phyloP scores from a whole-genome alignment of 2,888 invertebrate species.

The Cryptocephalus primarius region DNA sequence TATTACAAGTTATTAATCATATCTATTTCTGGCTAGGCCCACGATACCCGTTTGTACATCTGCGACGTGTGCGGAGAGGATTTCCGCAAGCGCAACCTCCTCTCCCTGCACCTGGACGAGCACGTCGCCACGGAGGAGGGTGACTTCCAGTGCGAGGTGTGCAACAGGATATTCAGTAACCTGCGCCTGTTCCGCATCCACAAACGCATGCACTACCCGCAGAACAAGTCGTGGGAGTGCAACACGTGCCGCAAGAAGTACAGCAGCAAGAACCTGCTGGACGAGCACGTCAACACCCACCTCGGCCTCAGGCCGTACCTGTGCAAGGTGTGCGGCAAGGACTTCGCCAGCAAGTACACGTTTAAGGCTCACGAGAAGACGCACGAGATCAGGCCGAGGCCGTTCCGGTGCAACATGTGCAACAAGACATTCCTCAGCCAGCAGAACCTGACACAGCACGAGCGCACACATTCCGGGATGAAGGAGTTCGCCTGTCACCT shows the following conservation, averaged over 20 bases:
- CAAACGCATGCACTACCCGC: slow-evolving; percentile 51
- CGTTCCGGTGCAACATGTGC: slow-evolving; percentile 56
- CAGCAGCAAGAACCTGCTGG: slow-evolving; percentile 54
- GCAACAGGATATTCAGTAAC: slow-evolving; percentile 50
- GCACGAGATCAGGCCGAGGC: slow-evolving; percentile 56
- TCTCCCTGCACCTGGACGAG: slow-evolving; percentile 52
- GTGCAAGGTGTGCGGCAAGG: slow-evolving; percentile 56
- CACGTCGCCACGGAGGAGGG: slow-evolving; percentile 51
- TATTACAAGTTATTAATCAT: no score
- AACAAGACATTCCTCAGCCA: slow-evolving; percentile 64
- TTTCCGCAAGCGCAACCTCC: slow-evolving; percentile 51
- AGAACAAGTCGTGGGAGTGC: slow-evolving; percentile 53
- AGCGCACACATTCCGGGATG: slow-evolving; percentile 58
- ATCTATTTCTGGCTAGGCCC: slow-evolving; percentile 24
- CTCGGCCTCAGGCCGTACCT: slow-evolving; percentile 52
- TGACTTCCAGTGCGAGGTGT: slow-evolving; percentile 53
- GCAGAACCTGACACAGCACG: slow-evolving; percentile 65
- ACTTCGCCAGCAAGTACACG: slow-evolving; percentile 71
- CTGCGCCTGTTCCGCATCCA: slow-evolving; percentile 50
- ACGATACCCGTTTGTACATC: slow-evolving; percentile 51
- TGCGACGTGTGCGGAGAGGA: slow-evolving; percentile 56
- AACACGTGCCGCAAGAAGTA: slow-evolving; percentile 55
- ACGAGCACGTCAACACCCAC: slow-evolving; percentile 64
- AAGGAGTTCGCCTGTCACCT: slow-evolving; percentile 59
- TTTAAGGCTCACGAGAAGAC: slow-evolving; percentile 64